Conservation (phyloP, 37 sponge, comb jelly and placozoan genomes). For the Hexactinellida sp. region DNA sequence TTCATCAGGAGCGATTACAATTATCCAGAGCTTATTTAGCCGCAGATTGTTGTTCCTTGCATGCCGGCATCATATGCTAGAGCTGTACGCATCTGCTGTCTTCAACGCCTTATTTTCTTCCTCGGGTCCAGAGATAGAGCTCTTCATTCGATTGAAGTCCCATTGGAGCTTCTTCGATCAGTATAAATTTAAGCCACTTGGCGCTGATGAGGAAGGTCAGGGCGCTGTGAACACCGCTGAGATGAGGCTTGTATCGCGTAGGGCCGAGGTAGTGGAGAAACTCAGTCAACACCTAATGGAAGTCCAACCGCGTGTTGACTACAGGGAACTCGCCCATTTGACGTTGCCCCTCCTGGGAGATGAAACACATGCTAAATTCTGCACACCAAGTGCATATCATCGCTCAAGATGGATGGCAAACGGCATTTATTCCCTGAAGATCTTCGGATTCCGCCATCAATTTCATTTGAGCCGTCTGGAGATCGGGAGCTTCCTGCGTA, state of each 20-base stretch:
- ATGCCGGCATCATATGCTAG: no score
- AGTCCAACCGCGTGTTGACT: background rate
- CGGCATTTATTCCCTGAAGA: background rate
- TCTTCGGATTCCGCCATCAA: no score
- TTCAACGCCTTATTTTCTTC: background rate
- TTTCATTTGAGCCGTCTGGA: background rate
- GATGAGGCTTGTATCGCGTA: no score
- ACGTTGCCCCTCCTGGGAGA: background rate
- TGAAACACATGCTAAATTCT: background rate
- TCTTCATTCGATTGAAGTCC: background rate
- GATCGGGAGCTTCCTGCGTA: background rate
- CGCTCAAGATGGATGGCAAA: no score
- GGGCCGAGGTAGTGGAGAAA: no score
- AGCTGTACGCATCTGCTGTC: background rate
- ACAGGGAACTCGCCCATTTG: background rate
- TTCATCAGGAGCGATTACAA: background rate
- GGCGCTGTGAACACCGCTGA: no score
- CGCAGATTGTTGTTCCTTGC: no score
- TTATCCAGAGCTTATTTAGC: background rate
- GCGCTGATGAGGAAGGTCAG: background rate
- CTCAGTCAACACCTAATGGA: no score
- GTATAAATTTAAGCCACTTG: background rate
- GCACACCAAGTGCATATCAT: background rate
- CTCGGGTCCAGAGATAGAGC: no score
- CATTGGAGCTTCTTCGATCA: background rate